These are phyloP conservation scores for Amiota minor DNA, from an alignment of 2,888 invertebrate genomes.

Conservation along the genomic window DNA sequence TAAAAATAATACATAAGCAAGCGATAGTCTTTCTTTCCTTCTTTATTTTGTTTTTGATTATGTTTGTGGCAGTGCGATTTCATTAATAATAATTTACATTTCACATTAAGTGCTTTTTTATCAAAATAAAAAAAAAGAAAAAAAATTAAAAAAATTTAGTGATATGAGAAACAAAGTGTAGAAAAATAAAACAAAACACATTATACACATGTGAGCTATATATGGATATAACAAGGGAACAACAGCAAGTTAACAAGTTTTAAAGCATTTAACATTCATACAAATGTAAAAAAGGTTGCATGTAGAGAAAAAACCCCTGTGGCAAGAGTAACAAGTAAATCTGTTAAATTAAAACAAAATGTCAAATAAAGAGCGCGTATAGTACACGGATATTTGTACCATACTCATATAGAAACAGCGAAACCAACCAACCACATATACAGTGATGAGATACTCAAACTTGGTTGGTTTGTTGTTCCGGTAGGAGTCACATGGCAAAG, in stretches of 20 bases:
- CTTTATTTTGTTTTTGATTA: neutral
- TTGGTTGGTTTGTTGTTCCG: conserved; percentile 38
- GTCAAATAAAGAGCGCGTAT: conserved; percentile 42
- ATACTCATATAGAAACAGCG: conserved; percentile 18
- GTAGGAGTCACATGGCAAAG: neutral
- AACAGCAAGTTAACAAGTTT: too few species aligned
- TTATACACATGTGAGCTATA: too few species aligned
- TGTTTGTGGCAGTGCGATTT: neutral
- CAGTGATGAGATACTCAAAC: conserved; percentile 39
- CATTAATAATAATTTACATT: neutral
- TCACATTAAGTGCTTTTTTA: neutral
- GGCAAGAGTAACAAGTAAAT: conserved; percentile 54
- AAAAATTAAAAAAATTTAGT: too few species aligned
- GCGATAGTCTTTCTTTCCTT: too few species aligned
- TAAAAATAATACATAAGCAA: too few species aligned
- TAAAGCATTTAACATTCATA: neutral
- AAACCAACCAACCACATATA: conserved; percentile 13
- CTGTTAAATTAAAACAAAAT: conserved; percentile 62
- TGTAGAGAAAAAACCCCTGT: conserved; percentile 32
- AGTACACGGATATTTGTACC: conserved; percentile 38
- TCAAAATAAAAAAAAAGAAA: too few species aligned
- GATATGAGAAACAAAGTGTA: too few species aligned
- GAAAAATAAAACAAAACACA: too few species aligned
- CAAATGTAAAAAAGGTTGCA: neutral
- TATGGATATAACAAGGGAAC: too few species aligned